phyloP scores from a whole-genome alignment of 2,888 invertebrate species.

The Coleophora deauratella region DNA sequence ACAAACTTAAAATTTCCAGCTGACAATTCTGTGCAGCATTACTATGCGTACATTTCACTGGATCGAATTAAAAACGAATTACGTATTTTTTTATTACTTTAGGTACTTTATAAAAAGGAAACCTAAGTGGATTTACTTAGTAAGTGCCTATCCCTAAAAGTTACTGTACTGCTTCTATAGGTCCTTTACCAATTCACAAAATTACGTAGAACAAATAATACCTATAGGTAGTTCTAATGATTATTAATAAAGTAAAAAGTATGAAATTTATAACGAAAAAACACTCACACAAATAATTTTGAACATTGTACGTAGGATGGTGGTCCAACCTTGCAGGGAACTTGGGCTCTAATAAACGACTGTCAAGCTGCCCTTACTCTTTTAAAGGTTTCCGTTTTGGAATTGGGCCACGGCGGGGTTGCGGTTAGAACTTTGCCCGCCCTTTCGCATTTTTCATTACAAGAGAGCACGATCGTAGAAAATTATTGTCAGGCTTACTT shows the following conservation, averaged over 20 bases:
- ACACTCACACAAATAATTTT: constrained; percentile 51
- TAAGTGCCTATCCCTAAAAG: no score
- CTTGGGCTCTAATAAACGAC: constrained; percentile 29
- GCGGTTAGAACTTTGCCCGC: constrained; percentile 40
- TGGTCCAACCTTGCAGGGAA: constrained; percentile 24
- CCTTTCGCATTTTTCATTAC: constrained; percentile 47
- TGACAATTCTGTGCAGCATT: no score
- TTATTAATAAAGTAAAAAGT: no score
- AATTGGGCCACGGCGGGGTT: constrained; percentile 24
- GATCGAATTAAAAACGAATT: no score
- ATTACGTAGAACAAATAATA: not conserved
- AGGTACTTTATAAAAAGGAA: no score
- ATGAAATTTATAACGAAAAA: no score
- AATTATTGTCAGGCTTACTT: constrained; percentile 24
- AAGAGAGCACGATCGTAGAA: constrained; percentile 45
- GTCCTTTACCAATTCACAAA: no score
- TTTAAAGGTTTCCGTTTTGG: constrained; percentile 33
- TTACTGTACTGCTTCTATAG: no score
- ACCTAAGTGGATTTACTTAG: no score
- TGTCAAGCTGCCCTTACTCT: constrained; percentile 27
- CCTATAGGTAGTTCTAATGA: not conserved
- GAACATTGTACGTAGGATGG: constrained; percentile 42
- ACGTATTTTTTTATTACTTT: no score
- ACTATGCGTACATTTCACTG: no score
- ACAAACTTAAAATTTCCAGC: no score